These are phyloP conservation scores for Urocynchramus pylzowi DNA, from an alignment of 2,113 vertebrate genomes.

Conservation along the genomic window DNA sequence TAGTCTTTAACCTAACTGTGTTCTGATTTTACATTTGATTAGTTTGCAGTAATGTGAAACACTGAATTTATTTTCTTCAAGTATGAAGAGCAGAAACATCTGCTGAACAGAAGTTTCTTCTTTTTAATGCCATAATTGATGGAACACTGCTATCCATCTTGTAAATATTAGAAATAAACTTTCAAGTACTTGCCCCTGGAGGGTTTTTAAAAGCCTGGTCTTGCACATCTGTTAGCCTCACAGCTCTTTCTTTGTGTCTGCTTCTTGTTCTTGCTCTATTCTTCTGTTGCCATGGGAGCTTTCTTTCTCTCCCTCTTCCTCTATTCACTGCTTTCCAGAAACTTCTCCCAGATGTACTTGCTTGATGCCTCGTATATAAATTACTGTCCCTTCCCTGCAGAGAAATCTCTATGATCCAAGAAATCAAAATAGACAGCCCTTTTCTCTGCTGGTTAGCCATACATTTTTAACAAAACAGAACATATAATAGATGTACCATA, in stretches of 20 bases:
- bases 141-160: background rate
- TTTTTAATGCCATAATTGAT: background rate
- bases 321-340: background rate
- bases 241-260: background rate
- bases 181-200: background rate
- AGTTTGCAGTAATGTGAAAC: background rate
- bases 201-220: background rate
- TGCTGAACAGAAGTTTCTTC: background rate
- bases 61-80: background rate
- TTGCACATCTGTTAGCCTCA: background rate
- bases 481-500: background rate
- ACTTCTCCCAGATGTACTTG: background rate
- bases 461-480: background rate
- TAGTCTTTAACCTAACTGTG: background rate
- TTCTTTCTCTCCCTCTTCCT: background rate
- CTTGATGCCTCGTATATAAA: background rate
- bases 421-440: background rate
- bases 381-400: background rate
- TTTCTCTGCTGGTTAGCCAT: background rate
- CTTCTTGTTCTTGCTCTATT: background rate
- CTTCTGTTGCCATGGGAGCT: background rate
- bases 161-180: constrained; percentile 13
- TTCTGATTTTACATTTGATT: background rate
- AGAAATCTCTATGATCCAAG: background rate
- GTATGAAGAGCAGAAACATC: background rate